Base-by-base conservation (phyloP, 92 coral and sea anemone species). In the Porites cylindrica region DNA sequence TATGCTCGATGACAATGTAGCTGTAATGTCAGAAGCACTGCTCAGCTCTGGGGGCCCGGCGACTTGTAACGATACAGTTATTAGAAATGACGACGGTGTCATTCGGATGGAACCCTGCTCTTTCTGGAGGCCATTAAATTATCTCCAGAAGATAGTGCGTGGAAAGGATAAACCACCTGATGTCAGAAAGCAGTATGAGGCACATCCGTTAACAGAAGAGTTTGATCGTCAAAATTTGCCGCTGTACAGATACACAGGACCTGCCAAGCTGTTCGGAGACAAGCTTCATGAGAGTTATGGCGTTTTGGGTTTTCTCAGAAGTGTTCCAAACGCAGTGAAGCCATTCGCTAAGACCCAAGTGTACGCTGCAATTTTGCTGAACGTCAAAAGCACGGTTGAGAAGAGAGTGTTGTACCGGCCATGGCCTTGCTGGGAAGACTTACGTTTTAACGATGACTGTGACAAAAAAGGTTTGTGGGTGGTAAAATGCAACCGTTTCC, bases 351-450 rank as follows among this genome's bases (percentile, higher is more conserved):
- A 75, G 70, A 56, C 81, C n/a, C 91, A 87, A 71, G 91, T 87
- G 19, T 81, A 72, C 86, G 83, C 85, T 70, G 91, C 76, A 2
- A 51, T 87, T 19, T 83, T 87, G 54, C 80, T 87, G 43, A 87
- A 88, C 52, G 85, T 77, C 68, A 83, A 89, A 75, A 81, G 84
- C 59, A 89, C 92, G 7, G 89, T 77, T 1, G 89, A 89, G 14
- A 89, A 77, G 23, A 75, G 68, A 24, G 84, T 84, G 18, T 89
- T 77, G 16, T 89, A 89, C 78, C 89, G 89, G 2, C 84, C 92
- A 62, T 89, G 92, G 92, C 92, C 89, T 3, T 89, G 83, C 85
- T 89, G 92, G 92, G 92, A 89, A 51, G 92, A 89, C 76, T 75
- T 89, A 68, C 92, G 92, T 32, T 89, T 89, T 68, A 89, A 83